phyloP scores from a whole-genome alignment of 2,888 invertebrate species.

The Drosophila leonis region DNA sequence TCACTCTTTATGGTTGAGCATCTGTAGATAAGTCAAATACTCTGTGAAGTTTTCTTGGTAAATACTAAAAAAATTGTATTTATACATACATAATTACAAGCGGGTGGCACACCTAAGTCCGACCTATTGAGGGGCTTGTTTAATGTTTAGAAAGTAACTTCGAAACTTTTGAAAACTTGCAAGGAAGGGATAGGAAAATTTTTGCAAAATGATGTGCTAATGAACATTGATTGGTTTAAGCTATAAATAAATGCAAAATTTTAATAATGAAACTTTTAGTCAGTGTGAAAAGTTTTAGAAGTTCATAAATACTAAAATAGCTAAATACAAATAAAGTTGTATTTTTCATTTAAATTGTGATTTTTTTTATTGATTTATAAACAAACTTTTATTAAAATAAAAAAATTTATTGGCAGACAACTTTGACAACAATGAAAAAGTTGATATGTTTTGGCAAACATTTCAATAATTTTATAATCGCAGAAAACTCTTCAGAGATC shows the following conservation, averaged over 20 bases:
- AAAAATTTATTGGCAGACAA: background rate
- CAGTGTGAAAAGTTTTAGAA: background rate
- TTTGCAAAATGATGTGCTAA: constrained; percentile 9
- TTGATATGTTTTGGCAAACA: too few relatives aligned
- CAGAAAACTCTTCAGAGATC: background rate
- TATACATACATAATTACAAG: constrained; percentile 58
- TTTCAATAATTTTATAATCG: background rate
- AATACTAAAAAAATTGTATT: constrained; percentile 51
- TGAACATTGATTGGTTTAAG: constrained; percentile 13
- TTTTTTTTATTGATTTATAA: too few relatives aligned
- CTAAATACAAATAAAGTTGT: background rate
- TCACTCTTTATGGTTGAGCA: background rate
- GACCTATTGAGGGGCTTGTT: constrained; percentile 17
- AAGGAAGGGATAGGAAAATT: background rate
- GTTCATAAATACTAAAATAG: background rate
- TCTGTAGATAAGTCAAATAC: constrained; percentile 54
- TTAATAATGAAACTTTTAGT: constrained; percentile 4
- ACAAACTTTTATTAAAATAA: background rate
- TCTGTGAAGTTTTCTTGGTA: constrained; percentile 58
- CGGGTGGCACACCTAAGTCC: constrained; percentile 40
- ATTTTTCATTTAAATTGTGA: background rate
- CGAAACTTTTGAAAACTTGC: constrained; percentile 14
- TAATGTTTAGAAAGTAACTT: constrained; percentile 12
- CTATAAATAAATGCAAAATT: constrained; percentile 13
- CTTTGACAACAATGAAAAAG: background rate